A percentile compares a stretch with the other conserved stretches of the same genome.
phyloP scores from a whole-genome alignment of 2,797 vertebrate species.

The Parambassis ranga region DNA sequence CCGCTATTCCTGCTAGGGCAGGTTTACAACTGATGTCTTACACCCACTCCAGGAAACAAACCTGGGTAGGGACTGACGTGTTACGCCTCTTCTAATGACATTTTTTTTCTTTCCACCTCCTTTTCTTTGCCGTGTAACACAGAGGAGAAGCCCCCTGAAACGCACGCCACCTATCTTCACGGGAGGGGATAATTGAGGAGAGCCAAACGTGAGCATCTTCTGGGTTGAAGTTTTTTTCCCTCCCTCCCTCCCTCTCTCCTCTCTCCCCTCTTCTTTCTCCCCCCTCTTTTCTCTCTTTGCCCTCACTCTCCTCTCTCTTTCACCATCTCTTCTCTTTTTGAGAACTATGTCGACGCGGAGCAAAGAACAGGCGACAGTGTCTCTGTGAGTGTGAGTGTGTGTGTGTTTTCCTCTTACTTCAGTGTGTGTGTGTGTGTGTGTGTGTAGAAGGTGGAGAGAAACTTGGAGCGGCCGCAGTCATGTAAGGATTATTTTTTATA shows the following conservation, averaged over 20 bases:
- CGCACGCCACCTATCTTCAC: conserved; percentile 99
- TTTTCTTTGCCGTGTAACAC: conserved; percentile 91
- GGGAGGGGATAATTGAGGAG: conserved; percentile 99
- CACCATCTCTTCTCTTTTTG: conserved; percentile 61
- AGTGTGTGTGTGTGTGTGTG: not conserved
- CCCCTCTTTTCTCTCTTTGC: not conserved
- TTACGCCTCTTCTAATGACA: conserved; percentile 99
- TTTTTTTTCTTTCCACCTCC: conserved; percentile 94
- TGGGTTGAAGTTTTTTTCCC: conserved; percentile 85
- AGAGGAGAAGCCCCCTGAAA: conserved; percentile 94
- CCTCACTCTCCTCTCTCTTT: conserved; percentile 48
- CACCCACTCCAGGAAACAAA: conserved; percentile 99
- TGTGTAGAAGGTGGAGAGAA: conserved; percentile 21
- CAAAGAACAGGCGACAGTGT: conserved; percentile 55
- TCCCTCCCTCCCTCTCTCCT: not conserved
- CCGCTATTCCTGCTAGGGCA: conserved; percentile 98
- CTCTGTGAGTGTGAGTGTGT: not conserved
- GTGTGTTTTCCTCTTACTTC: not conserved
- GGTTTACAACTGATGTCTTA: conserved; percentile 99
- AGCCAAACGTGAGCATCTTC: conserved; percentile 98
- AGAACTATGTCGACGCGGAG: conserved; percentile 71
- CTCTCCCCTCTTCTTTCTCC: not conserved
- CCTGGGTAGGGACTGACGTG: conserved; percentile 99
- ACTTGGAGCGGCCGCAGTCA: conserved; percentile 68
- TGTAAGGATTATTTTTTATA: conserved; percentile 51